These are phyloP conservation scores for Telenomus remus DNA, from an alignment of 1,140 invertebrate genomes.

Conservation along the genomic window DNA sequence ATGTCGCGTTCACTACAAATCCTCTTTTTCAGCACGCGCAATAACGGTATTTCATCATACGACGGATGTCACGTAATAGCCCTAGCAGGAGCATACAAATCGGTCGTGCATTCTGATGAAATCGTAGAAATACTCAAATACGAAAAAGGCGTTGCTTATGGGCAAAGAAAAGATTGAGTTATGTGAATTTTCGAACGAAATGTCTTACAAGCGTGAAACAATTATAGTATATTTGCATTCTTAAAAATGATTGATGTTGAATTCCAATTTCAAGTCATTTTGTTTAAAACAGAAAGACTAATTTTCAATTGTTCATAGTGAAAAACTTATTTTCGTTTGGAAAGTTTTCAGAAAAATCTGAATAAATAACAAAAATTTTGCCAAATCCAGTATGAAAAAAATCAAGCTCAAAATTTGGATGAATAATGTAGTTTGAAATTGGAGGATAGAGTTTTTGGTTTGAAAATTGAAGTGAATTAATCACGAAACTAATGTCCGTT, in stretches of 20 bases:
- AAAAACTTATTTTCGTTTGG: no score
- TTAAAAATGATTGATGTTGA: no score
- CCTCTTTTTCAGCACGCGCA: constrained; percentile 1
- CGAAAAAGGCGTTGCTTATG: constrained; percentile 3
- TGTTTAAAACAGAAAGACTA: no score
- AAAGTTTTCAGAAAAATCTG: no score
- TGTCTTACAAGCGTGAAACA: background rate
- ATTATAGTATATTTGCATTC: background rate
- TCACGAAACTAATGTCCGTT: constrained; percentile 11
- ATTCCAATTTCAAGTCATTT: no score
- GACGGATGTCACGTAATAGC: constrained; percentile 19
- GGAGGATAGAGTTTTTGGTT: background rate
- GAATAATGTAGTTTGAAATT: background rate
- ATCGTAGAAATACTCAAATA: constrained; percentile 14
- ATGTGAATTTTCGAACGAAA: background rate
- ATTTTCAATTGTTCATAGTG: no score
- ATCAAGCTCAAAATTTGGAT: background rate
- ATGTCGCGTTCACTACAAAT: background rate
- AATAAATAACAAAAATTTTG: no score
- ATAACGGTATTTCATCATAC: constrained; percentile 19
- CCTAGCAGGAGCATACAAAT: constrained; percentile 11
- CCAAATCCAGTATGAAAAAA: no score
- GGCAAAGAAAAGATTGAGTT: constrained; percentile 1
- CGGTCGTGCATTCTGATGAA: constrained; percentile 18
- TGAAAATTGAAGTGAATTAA: constrained; percentile 1